phyloP scores from a whole-genome alignment of 2,113 vertebrate species.

The Propithecus coquereli region DNA sequence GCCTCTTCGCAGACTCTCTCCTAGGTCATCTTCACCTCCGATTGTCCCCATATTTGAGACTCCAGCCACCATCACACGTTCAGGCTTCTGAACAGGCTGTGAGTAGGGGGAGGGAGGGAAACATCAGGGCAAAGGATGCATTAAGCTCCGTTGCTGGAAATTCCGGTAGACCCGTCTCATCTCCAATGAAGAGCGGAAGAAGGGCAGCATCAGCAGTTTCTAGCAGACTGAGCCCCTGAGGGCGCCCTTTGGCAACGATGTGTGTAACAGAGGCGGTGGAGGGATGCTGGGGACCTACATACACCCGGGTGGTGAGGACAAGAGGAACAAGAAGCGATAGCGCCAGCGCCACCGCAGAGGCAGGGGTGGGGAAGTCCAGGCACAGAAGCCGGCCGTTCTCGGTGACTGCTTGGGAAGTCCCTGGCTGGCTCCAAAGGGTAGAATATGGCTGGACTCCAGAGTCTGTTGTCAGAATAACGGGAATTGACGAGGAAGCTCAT shows the following conservation, averaged over 20 bases:
- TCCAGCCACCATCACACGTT: not conserved
- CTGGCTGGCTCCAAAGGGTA: not conserved
- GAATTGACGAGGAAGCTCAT: not conserved
- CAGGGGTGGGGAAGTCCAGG: not conserved
- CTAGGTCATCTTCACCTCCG: too few species aligned
- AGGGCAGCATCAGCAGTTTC: not conserved
- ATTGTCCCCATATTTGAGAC: too few species aligned
- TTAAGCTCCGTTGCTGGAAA: not conserved
- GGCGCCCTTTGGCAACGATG: not conserved
- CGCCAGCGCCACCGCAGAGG: not conserved
- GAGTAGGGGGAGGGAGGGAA: accelerated
- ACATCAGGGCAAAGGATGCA: not conserved
- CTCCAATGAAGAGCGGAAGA: not conserved
- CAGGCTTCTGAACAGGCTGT: not conserved
- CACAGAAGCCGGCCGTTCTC: not conserved
- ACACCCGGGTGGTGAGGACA: not conserved
- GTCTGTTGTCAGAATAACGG: not conserved
- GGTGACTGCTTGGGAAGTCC: not conserved
- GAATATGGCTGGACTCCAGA: not conserved
- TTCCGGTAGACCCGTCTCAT: not conserved
- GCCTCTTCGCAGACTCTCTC: too few species aligned
- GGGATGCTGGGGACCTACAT: not conserved
- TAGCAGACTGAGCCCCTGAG: not conserved
- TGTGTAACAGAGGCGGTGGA: not conserved
- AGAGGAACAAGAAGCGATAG: not conserved